Evolutionary conservation across 2,797 vertebrate genomes (phyloP).

Genomic region (Sylvia borin): DNA sequence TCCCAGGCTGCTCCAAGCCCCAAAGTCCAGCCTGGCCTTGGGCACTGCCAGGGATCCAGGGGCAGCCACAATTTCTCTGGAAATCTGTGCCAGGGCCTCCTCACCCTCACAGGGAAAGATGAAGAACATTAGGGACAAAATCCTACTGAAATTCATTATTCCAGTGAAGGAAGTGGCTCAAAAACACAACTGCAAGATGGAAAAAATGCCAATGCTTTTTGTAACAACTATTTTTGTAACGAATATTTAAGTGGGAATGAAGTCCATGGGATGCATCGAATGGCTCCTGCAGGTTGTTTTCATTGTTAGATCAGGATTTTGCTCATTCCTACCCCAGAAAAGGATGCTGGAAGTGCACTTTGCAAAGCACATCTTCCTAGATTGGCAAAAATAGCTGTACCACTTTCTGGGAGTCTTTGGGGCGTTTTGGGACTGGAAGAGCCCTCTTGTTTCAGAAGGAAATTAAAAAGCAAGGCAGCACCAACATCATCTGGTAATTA

Average conservation of each 20-base stretch:
- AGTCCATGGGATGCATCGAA: neutral
- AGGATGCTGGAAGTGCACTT: neutral
- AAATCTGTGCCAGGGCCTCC: accelerated
- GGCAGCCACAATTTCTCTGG: neutral
- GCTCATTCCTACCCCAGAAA: neutral
- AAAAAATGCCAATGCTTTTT: neutral
- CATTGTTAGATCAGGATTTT: neutral
- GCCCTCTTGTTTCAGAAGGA: neutral
- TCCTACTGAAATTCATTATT: neutral
- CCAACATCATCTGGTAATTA: neutral
- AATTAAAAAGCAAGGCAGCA: neutral
- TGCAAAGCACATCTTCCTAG: neutral
- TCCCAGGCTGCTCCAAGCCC: neutral
- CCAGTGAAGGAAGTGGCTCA: neutral
- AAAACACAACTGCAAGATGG: neutral
- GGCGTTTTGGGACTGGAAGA: neutral
- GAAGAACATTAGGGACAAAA: neutral
- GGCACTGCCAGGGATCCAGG: neutral
- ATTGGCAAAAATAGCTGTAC: neutral
- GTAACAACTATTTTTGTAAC: neutral
- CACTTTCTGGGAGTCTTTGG: neutral
- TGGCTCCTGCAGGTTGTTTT: neutral
- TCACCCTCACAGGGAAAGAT: neutral
- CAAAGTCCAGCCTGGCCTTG: accelerated
- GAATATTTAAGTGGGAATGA: neutral